A percentile compares a stretch with the other conserved stretches of the same genome.
Evolutionary conservation across 2,797 vertebrate species (phyloP).

Genomic region (Falco naumanni): DNA sequence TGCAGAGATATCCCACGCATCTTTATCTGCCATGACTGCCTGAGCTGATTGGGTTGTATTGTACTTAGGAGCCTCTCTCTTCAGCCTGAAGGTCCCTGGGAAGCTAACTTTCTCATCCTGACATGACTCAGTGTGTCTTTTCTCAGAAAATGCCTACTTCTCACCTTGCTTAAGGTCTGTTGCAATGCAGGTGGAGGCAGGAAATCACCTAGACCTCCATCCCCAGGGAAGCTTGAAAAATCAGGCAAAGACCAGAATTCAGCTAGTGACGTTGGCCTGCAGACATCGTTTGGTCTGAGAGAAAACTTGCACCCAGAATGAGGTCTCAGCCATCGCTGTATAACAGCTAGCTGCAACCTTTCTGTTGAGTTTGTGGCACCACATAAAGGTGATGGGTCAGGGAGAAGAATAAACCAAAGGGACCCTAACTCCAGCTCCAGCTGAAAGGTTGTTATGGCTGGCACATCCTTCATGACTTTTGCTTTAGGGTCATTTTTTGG

Average conservation of each 20-base stretch:
- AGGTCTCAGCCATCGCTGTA: background rate
- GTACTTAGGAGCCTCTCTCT: background rate
- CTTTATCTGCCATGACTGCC: background rate
- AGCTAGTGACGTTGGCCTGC: background rate
- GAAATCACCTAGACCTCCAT: background rate
- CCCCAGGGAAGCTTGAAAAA: background rate
- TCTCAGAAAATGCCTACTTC: background rate
- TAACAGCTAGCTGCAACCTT: background rate
- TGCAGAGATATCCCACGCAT: background rate
- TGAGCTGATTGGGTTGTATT: accelerated
- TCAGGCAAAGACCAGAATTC: background rate
- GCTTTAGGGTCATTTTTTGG: background rate
- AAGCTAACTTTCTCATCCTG: background rate
- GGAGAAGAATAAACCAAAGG: background rate
- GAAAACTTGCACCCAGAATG: background rate
- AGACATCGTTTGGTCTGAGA: background rate
- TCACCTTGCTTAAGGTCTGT: background rate
- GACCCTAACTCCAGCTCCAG: background rate
- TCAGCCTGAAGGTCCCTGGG: background rate
- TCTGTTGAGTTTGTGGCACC: background rate
- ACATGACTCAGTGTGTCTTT: background rate
- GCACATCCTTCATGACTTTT: background rate
- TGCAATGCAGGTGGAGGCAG: background rate
- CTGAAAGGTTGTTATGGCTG: background rate
- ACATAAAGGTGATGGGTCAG: background rate